A percentile compares a stretch with the other conserved stretches of the same genome.
phyloP scores from a whole-genome alignment of 1,140 invertebrate genomes.

The Sminthurides bifidus region DNA sequence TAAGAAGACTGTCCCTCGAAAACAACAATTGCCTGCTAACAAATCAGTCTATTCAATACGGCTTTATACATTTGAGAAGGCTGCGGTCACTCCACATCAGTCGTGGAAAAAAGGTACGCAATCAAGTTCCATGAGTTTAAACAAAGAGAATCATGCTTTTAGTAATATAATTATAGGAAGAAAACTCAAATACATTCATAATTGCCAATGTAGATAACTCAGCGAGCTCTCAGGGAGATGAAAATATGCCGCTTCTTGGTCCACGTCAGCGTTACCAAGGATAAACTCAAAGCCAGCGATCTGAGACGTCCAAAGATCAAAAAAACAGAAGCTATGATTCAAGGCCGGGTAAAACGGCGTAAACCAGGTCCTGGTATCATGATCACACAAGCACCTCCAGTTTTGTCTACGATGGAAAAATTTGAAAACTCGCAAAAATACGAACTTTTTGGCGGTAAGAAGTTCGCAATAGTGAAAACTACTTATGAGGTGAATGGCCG shows the following conservation, averaged over 20 bases:
- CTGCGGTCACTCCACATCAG: conserved; percentile 1
- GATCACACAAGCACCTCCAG: background rate
- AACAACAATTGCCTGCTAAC: conserved; percentile 2
- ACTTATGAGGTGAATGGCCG: conserved; percentile 2
- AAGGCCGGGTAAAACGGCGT: background rate
- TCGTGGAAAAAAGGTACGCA: background rate
- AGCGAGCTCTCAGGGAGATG: background rate
- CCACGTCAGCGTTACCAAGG: background rate
- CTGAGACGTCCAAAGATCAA: too few relatives aligned
- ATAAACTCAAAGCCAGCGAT: conserved; percentile 1
- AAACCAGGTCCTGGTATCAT: background rate
- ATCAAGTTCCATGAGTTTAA: too few relatives aligned
- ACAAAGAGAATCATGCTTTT: background rate
- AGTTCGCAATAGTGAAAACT: background rate
- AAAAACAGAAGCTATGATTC: background rate
- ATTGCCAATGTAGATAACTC: background rate
- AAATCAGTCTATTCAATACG: background rate
- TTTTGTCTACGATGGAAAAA: background rate
- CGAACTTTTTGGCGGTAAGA: background rate
- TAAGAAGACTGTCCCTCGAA: conserved; percentile 1
- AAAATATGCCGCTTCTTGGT: background rate
- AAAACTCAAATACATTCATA: background rate
- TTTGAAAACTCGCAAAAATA: background rate
- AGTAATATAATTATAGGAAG: background rate
- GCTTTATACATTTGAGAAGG: background rate